Conservation (phyloP, 1,140 invertebrate species). For the Manduca sexta region DNA sequence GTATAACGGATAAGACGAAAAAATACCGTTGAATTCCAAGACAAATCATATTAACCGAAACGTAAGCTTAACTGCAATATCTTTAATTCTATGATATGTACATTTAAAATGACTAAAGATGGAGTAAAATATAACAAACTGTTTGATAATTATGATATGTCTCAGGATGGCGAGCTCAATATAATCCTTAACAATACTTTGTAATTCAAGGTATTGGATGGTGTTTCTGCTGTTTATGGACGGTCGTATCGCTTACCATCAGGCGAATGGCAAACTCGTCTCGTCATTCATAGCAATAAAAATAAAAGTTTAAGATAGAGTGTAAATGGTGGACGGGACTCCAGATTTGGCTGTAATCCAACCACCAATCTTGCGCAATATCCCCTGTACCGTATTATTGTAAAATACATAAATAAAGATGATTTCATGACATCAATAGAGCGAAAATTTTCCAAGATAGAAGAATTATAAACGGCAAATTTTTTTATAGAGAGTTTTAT, state of each 20-base stretch:
- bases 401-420: constrained; percentile 13
- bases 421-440: constrained; percentile 5
- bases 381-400: constrained; percentile 8
- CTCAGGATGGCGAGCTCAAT: no score
- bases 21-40: no score
- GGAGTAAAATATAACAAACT: background rate
- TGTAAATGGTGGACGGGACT: background rate
- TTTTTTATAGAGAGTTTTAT: no score
- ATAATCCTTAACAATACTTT: no score
- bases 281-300: no score
- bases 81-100: background rate
- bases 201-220: no score
- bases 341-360: constrained; percentile 18
- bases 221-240: no score
- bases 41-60: background rate
- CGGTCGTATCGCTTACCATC: no score
- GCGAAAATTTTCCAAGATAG: no score
- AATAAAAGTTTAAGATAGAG: background rate
- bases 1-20: no score
- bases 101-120: background rate
- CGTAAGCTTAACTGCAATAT: background rate
- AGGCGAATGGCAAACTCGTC: no score
- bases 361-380: constrained; percentile 18
- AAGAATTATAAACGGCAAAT: no score
- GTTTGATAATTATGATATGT: background rate